A percentile compares a stretch with the other conserved stretches of the same genome.
phyloP scores from a whole-genome alignment of 2,888 invertebrate genomes.

The Ctenicera cuprea region DNA sequence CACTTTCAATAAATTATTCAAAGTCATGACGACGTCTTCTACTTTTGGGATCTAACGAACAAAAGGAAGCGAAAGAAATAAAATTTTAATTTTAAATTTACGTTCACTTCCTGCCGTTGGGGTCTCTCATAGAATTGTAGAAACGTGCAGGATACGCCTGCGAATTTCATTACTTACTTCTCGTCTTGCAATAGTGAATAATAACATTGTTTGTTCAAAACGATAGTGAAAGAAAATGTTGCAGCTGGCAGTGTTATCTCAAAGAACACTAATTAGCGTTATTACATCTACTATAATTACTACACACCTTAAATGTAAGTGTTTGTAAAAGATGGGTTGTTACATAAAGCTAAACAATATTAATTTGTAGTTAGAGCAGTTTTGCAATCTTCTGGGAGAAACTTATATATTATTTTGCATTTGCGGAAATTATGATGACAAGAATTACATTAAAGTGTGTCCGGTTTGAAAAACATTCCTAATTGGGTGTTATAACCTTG shows the following conservation, averaged over 20 bases:
- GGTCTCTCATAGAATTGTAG: conserved; percentile 17
- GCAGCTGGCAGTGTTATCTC: background rate
- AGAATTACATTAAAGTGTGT: background rate
- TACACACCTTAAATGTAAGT: background rate
- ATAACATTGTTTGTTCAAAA: background rate
- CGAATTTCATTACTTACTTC: conserved; percentile 14
- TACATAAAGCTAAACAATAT: conserved; percentile 11
- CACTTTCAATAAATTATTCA: too few relatives aligned
- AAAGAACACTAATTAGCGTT: conserved; percentile 10
- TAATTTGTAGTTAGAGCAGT: background rate
- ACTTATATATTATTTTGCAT: too few relatives aligned
- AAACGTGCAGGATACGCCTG: background rate
- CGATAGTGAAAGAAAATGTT: background rate
- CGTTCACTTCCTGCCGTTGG: background rate
- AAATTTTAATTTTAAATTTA: conserved; percentile 18
- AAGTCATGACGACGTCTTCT: background rate
- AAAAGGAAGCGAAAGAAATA: background rate
- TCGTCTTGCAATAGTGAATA: conserved; percentile 4
- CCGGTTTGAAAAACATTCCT: too few relatives aligned
- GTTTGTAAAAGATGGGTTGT: background rate
- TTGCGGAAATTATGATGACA: too few relatives aligned
- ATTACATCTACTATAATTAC: background rate
- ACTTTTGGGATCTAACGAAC: background rate
- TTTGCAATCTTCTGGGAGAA: background rate
- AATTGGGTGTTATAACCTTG: too few relatives aligned